Conservation (phyloP, 2,113 vertebrate species). For the Ptychochromis oligacanthus region DNA sequence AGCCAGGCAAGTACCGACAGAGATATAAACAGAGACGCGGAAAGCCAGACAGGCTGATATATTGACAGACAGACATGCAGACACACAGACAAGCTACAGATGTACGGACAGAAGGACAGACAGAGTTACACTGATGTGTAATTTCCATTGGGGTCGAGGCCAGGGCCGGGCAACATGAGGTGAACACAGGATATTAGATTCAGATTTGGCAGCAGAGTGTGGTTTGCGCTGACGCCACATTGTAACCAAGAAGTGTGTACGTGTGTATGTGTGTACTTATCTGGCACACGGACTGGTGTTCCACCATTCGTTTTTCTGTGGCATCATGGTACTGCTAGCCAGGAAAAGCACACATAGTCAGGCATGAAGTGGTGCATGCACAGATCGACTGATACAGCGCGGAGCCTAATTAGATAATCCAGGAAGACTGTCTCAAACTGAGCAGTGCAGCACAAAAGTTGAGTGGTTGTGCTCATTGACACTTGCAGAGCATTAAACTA, state of each 20-base stretch:
- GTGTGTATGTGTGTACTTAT: constrained; percentile 32
- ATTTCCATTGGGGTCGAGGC: constrained; percentile 67
- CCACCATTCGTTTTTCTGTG: constrained; percentile 54
- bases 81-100: constrained; percentile 46
- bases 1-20: too few relatives aligned
- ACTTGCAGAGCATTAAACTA: background rate
- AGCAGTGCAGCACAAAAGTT: constrained; percentile 17
- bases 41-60: constrained; percentile 39
- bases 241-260: constrained; percentile 69
- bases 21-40: constrained; percentile 47
- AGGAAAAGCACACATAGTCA: constrained; percentile 33
- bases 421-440: constrained; percentile 20
- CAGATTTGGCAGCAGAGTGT: constrained; percentile 68
- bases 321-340: constrained; percentile 44
- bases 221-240: constrained; percentile 69
- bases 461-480: background rate
- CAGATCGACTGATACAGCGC: constrained; percentile 31
- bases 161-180: constrained; percentile 64
- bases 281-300: constrained; percentile 44
- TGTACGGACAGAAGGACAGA: constrained; percentile 52
- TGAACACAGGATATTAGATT: constrained; percentile 76
- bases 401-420: constrained; percentile 47
- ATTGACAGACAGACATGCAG: constrained; percentile 47
- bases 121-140: constrained; percentile 72
- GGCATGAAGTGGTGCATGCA: constrained; percentile 35